Base-by-base conservation (phyloP, 1,140 invertebrate species). In the Leptopilina boulardi region DNA sequence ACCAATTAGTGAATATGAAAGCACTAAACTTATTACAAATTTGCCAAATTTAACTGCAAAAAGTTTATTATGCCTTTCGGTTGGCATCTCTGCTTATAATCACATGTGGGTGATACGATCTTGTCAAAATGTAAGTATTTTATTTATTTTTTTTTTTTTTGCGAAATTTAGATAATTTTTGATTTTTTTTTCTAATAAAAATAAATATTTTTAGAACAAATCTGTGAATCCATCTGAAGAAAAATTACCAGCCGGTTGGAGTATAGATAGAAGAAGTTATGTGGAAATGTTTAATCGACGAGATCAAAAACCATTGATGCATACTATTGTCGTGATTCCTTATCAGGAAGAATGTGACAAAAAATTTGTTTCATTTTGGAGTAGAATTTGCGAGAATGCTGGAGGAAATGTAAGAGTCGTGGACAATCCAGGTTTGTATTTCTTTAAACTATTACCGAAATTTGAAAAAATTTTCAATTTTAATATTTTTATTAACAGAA, bases 31-130 rank as follows among this genome's bases (percentile, higher is more conserved):
- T 3, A 92, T 94, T 23, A 92, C 93, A 0, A 92, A 93, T 0
- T 86, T 93, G 41, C 93, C 93, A 0, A 93, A 93, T 74, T 87
- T 90, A n/a, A 93, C 93, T 1, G 92, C 91, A 1, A 94, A 93
- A 75, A 92, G 91, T 79, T 89, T 94, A 41, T 89, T 92, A 34
- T 93, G 93, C 76, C 80, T 94, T 2, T 92, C 92, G 0, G 91
- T 91, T 3, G 91, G 92, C 19, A 92, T 94, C 3, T 78, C 74
- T 6, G 76, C 91, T 0, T 83, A 92, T 11, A 91, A 89, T 78
- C 93, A 94, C 80, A 90, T 89, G n/a, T 94, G 93, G 93, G 90
- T 94, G 44, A 92, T 93, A 19, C 82, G 88, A 34, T 91, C 90
- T 75, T 94, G 93, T 81, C 79, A 82, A 44, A 80, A 89, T 70